Base-by-base conservation (phyloP, 2,113 vertebrate genomes). In the Echinops telfairi region DNA sequence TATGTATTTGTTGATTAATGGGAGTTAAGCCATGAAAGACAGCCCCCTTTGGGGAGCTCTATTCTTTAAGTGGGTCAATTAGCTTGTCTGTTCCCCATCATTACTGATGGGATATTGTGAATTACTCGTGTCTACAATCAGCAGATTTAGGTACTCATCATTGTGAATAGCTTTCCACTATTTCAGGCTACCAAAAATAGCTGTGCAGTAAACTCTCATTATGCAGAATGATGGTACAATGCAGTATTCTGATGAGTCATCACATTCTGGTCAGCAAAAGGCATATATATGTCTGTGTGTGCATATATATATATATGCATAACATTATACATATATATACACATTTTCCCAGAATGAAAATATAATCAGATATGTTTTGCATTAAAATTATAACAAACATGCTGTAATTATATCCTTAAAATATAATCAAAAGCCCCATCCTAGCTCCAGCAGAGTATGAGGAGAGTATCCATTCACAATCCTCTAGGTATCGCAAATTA, bases 21-120 rank as follows among this genome's bases (percentile, higher is more conserved):
- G 91, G 68, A 66, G 92, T 95, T 36, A 47, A 96, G 89, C 86
- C 92, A 2, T 83, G 93, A 95, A 86, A 86, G 91, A 88, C 95
- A 86, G 96, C 83, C 91, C 95, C 96, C 94, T 93, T 86, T 36
- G 89, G 96, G 96, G 94, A 93, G 93, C 78, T 36, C 62, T 25
- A 33, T 2, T 80, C 71, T 66, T 95, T 83, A 96, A 97, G 96
- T 96, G 94, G 96, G 94, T 96, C 96, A 94, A 97, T 97, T 96
- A 96, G 94, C 96, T n/a, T 57, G 92, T 94, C 95, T 92, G 94
- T 57, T 60, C 90, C 86, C 90, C 95, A 9, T 95, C 73, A 23
- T 85, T 83, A 33, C 96, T 96, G 95, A 96, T 94, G 93, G 97
- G 87, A 57, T 86, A 95, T 94, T 97, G 95, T 96, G 95, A 92